Evolutionary conservation across 2,113 vertebrate species (phyloP).

Genomic region (Nyctereutes procyonoides): DNA sequence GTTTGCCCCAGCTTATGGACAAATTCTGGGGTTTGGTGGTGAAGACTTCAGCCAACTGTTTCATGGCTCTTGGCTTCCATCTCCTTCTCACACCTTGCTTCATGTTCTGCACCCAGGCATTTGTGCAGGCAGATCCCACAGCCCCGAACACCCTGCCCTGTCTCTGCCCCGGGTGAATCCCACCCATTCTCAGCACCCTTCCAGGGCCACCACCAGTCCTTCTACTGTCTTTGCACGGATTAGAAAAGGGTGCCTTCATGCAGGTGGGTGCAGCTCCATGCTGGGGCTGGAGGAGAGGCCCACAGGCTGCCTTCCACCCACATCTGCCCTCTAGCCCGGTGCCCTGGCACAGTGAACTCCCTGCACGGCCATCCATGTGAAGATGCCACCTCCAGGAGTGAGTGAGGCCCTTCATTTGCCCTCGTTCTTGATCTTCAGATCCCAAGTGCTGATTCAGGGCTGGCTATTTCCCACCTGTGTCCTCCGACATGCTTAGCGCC

Average conservation of each 20-base stretch:
- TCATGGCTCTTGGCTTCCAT: not conserved
- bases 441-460: not conserved
- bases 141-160: not conserved
- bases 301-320: not conserved
- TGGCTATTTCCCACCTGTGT: not conserved
- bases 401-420: not conserved
- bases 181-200: not conserved
- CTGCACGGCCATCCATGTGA: fast-evolving
- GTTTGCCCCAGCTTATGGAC: not conserved
- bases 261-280: not conserved
- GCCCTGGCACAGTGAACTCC: not conserved
- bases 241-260: not conserved
- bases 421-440: not conserved
- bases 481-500: not conserved
- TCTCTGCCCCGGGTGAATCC: not conserved
- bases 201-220: not conserved
- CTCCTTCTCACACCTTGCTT: fast-evolving
- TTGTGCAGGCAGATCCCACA: not conserved
- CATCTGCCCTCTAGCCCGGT: not conserved
- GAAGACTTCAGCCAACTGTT: not conserved
- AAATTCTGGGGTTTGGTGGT: not conserved
- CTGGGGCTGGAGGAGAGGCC: not conserved
- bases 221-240: not conserved
- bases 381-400: not conserved
- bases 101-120: not conserved